Base-by-base conservation (phyloP, 2,888 invertebrate genomes). In the Chalcis sispes region DNA sequence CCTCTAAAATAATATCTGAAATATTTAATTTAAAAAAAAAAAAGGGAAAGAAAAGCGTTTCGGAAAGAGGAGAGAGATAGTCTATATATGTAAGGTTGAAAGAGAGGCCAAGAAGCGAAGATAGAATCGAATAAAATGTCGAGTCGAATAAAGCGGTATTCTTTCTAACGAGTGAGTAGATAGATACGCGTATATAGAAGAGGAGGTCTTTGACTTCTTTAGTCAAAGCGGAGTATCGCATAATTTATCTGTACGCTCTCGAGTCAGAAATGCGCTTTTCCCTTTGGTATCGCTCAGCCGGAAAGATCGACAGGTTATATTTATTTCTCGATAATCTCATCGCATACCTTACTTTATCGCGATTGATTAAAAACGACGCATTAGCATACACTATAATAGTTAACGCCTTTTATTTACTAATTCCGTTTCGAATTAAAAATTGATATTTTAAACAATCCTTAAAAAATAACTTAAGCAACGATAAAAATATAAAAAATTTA, bases 161-260 rank as follows among this genome's bases (percentile, higher is more conserved):
- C 70, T 75, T 75, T 29, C 40, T 36, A 50, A 69, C 58, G 59
- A 75, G 29, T 64, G 15, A 48, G 25, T 29, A 54, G 2, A 70
- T n/a, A n/a, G 32, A 25, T 7, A 25, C 23, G 25, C 8, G 59
- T 23, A 58, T 15, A 29, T 5, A 25, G 52, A 7, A 13, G 32
- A 36, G 40, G 7, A 23, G 46, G 29, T 42, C 61, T 73, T 67
- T 54, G 50, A 32, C 23, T 72, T 48, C 32, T 52, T 0, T 50
- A 15, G 4, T 18, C 0, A 20, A 20, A 18, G 25, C 27, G 15
- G 67, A 13, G 2, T 72, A 50, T 66, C 62, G 74, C 40, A 50
- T 61, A 73, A 67, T 73, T 73, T 67, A 73, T 66, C 66, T 59
- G 61, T 65, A 48, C 36, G 29, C 10, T 23, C 20, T 42, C 0